Percentiles rank a stretch among this genome's conserved stretches.
Evolutionary conservation across 2,797 vertebrate species (phyloP).

Genomic region (Potorous gilbertii): DNA sequence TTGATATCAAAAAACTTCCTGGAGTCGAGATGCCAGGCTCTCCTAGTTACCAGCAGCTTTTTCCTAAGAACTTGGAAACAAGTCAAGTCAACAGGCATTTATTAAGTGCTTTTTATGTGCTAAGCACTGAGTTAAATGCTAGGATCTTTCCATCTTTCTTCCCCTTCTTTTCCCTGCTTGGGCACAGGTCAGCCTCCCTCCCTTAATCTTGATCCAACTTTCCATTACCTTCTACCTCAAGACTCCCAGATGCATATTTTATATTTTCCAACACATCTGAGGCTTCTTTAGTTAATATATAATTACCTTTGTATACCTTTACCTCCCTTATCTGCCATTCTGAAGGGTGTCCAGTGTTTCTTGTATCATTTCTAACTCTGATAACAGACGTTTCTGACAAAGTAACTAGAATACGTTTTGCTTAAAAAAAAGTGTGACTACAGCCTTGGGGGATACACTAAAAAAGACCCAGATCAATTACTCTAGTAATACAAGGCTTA

Average conservation of each 20-base stretch:
- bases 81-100: background rate
- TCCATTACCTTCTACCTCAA: background rate
- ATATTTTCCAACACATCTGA: background rate
- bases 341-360: background rate
- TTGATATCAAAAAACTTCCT: background rate
- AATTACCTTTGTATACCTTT: constrained; percentile 1
- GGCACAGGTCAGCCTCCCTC: background rate
- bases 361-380: background rate
- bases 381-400: background rate
- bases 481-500: background rate
- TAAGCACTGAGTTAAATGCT: background rate
- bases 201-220: background rate
- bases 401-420: background rate
- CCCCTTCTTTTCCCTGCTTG: background rate
- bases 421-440: background rate
- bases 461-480: background rate
- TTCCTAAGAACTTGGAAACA: background rate
- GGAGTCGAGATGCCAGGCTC: background rate
- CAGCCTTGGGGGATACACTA: background rate
- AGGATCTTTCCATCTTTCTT: background rate
- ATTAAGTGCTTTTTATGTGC: background rate
- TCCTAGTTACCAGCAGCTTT: background rate
- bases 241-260: background rate
- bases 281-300: background rate
- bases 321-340: background rate